These are phyloP conservation scores for Eidolon helvum DNA, from an alignment of 2,113 vertebrate species.

Conservation along the genomic window DNA sequence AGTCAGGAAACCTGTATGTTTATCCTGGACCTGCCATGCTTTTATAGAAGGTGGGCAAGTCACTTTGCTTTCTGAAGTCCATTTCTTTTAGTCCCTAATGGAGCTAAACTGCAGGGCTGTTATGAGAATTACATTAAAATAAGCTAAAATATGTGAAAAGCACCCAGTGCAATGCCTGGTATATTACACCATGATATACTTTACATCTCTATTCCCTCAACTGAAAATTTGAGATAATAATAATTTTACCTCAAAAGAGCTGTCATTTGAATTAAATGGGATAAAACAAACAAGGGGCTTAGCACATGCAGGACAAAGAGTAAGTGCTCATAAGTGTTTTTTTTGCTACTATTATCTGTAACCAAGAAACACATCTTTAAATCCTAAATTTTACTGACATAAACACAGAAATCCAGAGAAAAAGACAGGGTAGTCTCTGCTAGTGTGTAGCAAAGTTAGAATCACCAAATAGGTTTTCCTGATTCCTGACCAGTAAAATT, in stretches of 20 bases:
- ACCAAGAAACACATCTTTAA: conserved; percentile 12
- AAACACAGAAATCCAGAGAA: background rate
- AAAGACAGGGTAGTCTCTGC: background rate
- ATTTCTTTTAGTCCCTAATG: background rate
- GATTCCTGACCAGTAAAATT: background rate
- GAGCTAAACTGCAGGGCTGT: background rate
- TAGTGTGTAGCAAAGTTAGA: background rate
- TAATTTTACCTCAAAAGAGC: background rate
- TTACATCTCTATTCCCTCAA: background rate
- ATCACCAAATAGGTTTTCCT: background rate
- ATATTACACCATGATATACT: background rate
- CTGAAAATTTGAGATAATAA: background rate
- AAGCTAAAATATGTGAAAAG: background rate
- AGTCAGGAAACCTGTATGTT: background rate
- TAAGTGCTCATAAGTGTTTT: background rate
- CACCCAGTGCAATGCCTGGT: background rate
- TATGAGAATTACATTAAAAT: background rate
- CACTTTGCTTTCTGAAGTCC: background rate
- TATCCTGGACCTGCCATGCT: background rate
- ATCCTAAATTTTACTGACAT: background rate
- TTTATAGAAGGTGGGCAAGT: background rate
- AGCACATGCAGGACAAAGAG: background rate
- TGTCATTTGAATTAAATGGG: background rate
- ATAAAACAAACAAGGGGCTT: background rate
- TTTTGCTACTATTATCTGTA: background rate